phyloP scores from a whole-genome alignment of 2,888 invertebrate genomes.

The Phania funesta region DNA sequence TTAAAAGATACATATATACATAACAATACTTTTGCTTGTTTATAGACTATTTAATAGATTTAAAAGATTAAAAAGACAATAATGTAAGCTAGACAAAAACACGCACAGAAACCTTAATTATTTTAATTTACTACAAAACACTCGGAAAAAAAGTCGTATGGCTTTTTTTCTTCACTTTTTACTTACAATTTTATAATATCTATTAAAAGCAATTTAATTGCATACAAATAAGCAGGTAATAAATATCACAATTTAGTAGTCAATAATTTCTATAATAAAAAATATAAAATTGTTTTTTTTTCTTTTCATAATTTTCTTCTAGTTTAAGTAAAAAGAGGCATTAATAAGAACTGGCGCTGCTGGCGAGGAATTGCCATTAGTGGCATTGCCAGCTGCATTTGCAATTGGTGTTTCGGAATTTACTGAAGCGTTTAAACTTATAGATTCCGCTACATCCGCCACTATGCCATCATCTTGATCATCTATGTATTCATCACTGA shows the following conservation, averaged over 20 bases:
- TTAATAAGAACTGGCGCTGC: background rate
- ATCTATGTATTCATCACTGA: conserved; percentile 65
- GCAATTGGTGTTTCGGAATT: conserved; percentile 20
- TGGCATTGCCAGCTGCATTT: background rate
- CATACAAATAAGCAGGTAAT: conserved; percentile 65
- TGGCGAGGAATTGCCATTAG: conserved; percentile 7
- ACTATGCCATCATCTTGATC: conserved; percentile 69
- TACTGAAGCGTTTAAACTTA: conserved; percentile 25
- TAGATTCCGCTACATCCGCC: conserved; percentile 56
- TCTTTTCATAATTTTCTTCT: conserved; percentile 18
- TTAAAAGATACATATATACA: conserved; percentile 11
- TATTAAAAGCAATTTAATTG: conserved; percentile 63
- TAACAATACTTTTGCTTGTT: conserved; percentile 50
- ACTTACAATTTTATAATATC: conserved; percentile 4
- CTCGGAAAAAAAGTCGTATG: background rate
- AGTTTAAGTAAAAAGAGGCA: conserved; percentile 37
- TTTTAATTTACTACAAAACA: background rate
- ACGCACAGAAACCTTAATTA: conserved; percentile 5
- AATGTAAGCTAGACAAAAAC: conserved; percentile 1
- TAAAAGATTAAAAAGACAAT: background rate
- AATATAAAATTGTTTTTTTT: background rate
- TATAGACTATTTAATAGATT: conserved; percentile 21
- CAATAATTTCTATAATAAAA: conserved; percentile 20
- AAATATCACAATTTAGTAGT: conserved; percentile 70
- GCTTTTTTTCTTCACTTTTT: background rate